Evolutionary conservation across 2,888 invertebrate species (phyloP).

Genomic region (Panzeria rudis): DNA sequence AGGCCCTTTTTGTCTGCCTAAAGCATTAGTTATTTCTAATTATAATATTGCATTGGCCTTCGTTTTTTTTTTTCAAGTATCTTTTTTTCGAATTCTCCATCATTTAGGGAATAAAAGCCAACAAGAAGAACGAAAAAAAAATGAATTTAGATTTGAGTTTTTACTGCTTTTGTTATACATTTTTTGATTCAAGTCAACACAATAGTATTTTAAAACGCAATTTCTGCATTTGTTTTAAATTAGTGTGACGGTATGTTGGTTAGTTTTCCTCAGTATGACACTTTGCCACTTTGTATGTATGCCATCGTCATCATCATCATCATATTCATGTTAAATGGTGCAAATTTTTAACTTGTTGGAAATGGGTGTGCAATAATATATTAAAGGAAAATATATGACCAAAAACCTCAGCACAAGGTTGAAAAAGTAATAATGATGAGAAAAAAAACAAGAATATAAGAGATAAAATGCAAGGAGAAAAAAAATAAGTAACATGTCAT

Average conservation of each 20-base stretch:
- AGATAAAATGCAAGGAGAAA: neutral
- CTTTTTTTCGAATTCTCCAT: neutral
- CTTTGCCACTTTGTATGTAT: constrained; percentile 18
- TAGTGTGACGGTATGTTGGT: constrained; percentile 41
- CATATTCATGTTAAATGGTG: constrained; percentile 16
- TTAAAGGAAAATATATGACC: constrained; percentile 14
- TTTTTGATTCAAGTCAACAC: neutral
- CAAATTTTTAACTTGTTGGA: constrained; percentile 9
- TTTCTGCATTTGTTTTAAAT: constrained; percentile 60
- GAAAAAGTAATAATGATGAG: constrained; percentile 32
- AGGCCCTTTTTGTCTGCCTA: neutral
- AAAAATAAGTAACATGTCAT: constrained; percentile 18
- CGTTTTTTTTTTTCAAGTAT: constrained; percentile 4
- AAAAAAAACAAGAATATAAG: neutral
- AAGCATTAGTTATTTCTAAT: neutral
- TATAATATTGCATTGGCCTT: neutral
- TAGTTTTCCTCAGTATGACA: constrained; percentile 16
- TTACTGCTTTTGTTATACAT: constrained; percentile 17
- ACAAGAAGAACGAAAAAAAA: neutral
- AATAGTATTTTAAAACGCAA: constrained; percentile 55
- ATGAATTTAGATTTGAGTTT: neutral
- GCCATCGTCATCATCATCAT: neutral
- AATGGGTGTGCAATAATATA: neutral
- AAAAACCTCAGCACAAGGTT: constrained; percentile 26
- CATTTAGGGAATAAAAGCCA: constrained; percentile 15